Base-by-base conservation (phyloP, 2,797 vertebrate genomes). In the Trematomus bernacchii region DNA sequence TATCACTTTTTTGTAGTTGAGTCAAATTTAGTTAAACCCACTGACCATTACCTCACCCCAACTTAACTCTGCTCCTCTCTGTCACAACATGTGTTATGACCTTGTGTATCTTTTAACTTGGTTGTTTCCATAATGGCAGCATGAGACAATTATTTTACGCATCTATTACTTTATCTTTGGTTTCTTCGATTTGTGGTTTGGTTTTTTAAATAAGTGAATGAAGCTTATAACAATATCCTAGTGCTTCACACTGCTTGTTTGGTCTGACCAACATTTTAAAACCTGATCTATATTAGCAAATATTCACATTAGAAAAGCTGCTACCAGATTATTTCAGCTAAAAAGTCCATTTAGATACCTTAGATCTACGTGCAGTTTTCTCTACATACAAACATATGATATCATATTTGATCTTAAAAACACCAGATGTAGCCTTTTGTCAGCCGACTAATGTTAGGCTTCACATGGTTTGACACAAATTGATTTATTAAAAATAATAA, bases 1-100 rank as follows among this genome's bases (percentile, higher is more conserved):
- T 71, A 70, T 76, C 79, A 72, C 77, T 78, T 57, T 4, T 13
- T 80, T 74, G 73, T 44, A 50, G 58, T 46, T 21, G 60, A 85
- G 66, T 85, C 80, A 83, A 60, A 68, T n/a, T 23, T 19, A 40
- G 23, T 47, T 66, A 18, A 52, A 50, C 21, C 47, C 18, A 42
- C 14, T 3, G 46, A 37, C 47, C 30, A 19, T 76, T 66, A 19
- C 11, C 10, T 66, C 58, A 76, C 5, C 37, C 46, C n/a, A 16
- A 10, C 30, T 19, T 43, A 47, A 50, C 52, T 55, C 11, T 48
- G 5, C 13, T 18, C 14, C 66, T 68, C 43, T 54, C 47, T 2
- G 50, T 67, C 19, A 16, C 47, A 15, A 44, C 23, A 9, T 50
- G n/a, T n/a, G 14, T 27, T 33, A 9, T 4, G 6, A 46, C 44